A percentile compares a stretch with the other conserved stretches of the same genome.
Conservation (phyloP, 1,140 invertebrate species). For the Protaetia brevitarsis region DNA sequence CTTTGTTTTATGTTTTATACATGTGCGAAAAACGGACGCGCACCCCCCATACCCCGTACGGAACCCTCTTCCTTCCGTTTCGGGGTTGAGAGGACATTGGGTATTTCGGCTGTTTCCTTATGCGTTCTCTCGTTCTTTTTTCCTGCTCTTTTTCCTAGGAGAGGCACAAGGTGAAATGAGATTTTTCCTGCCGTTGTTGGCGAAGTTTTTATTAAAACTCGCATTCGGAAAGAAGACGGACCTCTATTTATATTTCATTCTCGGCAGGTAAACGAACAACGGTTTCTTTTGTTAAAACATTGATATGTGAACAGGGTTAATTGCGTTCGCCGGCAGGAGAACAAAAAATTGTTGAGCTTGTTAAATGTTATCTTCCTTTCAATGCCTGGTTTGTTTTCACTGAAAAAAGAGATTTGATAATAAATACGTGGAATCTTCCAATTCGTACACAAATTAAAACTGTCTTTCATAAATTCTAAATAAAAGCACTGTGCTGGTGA, state of each 20-base stretch:
- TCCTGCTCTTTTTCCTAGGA: background rate
- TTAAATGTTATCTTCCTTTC: too few species aligned
- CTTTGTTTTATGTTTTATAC: constrained; percentile 17
- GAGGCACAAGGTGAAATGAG: background rate
- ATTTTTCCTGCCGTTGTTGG: background rate
- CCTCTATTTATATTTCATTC: background rate
- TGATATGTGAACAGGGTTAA: too few species aligned
- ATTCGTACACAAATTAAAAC: too few species aligned
- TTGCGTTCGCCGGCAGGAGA: too few species aligned
- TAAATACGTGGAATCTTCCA: too few species aligned
- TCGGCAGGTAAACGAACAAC: background rate
- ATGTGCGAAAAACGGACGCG: constrained; percentile 4
- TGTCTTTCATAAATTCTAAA: too few species aligned
- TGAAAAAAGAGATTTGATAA: too few species aligned
- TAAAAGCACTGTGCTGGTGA: too few species aligned
- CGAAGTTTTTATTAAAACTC: background rate
- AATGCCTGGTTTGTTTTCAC: too few species aligned
- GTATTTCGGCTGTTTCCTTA: background rate
- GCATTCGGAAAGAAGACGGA: background rate
- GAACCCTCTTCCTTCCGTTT: background rate
- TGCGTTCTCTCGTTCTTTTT: too few species aligned
- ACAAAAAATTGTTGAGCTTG: too few species aligned
- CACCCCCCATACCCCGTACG: background rate
- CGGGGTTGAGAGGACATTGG: background rate
- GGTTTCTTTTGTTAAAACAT: too few species aligned